Evolutionary conservation across 2,888 invertebrate genomes (phyloP).

Genomic region (Ormia ochracea): DNA sequence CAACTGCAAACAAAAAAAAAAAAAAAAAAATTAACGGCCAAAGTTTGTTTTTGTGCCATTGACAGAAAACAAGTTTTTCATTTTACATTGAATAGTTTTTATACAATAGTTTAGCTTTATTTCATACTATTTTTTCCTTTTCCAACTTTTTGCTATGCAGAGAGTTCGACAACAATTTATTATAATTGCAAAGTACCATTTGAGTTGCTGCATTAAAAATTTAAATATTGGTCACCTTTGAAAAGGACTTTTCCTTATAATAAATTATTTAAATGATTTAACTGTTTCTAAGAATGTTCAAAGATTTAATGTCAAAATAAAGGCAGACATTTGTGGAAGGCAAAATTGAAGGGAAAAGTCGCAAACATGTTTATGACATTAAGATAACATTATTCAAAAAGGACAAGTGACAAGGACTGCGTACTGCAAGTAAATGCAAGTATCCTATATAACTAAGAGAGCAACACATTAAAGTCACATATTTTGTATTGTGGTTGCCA

Average conservation of each 20-base stretch:
- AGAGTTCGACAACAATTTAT: background rate
- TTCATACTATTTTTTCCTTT: background rate
- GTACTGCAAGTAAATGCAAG: too few species aligned
- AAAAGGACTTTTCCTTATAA: conserved; percentile 28
- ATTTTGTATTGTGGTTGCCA: too few species aligned
- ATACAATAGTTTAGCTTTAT: background rate
- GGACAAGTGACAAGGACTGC: too few species aligned
- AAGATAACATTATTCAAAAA: too few species aligned
- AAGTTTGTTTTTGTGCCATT: background rate
- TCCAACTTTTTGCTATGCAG: background rate
- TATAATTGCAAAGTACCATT: conserved; percentile 24
- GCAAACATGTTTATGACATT: too few species aligned
- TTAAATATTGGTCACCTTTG: conserved; percentile 31
- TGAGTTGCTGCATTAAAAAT: conserved; percentile 30
- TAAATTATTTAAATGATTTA: conserved; percentile 19
- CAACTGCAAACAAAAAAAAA: conserved; percentile 17
- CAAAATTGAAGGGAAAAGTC: too few species aligned
- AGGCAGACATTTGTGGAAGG: too few species aligned
- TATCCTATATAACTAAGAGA: too few species aligned
- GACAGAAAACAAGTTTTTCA: conserved; percentile 54
- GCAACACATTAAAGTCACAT: too few species aligned
- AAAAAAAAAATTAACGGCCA: background rate
- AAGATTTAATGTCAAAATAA: too few species aligned
- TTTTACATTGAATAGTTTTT: conserved; percentile 30
- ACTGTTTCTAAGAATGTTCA: too few species aligned